Evolutionary conservation across 2,888 invertebrate genomes (phyloP), one percentile per base, ranked within the genome.

Genomic region (Notocelia uddmanniana): DNA sequence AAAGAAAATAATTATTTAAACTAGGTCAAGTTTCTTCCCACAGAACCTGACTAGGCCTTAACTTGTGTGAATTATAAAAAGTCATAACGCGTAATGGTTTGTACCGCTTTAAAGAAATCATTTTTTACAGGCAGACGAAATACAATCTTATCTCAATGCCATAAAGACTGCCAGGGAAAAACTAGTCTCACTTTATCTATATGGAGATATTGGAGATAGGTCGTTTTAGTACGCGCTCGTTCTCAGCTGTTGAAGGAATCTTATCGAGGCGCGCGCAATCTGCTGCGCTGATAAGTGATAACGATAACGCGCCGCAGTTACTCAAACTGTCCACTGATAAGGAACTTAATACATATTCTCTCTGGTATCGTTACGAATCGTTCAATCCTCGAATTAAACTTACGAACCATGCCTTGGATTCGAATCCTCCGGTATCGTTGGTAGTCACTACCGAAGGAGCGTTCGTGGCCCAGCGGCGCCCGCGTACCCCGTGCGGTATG

Each of bases 211-310:
- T 37, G 21, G 41, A 59, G 9, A 23, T 60, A 45, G n/a, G 59
- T 37, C 18, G 45, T 45, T 60, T 18, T 11, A 21, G 1, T 45
- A 8, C 26, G 9, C 23, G 23, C 15, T 45, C 41, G 15, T n/a
- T 23, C 45, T 45, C 60, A 60, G 60, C 60, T 60, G 60, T 60
- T 60, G 45, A 45, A 45, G 45, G 41, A 15, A 71, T 71, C 71
- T 67, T 71, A 67, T 67, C 67, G 23, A 50, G 50, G 1, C 19
- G 54, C 66, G 66, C 71, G 48, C 54, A 60, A 71, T 71, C 71
- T 71, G 50, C 57, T 48, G 21, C 19, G 19, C 60, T 66, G 71
- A 71, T 71, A 71, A 54, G 54, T 66, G 71, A 71, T 71, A 71
- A 54, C 11, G 71, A 71, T 71, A 71, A 67, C 31, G n/a, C n/a